Evolutionary conservation across 2,113 vertebrate species (phyloP).

Genomic region (Notiomystis cincta): DNA sequence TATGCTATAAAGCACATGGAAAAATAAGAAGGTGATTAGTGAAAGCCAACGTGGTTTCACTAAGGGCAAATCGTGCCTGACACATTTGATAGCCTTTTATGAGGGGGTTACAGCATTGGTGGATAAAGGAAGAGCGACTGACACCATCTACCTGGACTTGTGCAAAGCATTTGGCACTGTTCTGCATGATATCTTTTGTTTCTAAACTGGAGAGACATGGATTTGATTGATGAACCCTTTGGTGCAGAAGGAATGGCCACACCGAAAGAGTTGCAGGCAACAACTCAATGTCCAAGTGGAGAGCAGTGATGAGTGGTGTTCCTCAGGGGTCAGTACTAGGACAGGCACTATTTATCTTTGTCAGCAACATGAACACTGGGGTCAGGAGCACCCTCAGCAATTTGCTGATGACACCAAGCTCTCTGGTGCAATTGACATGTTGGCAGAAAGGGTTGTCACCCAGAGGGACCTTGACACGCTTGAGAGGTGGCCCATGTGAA

Average conservation of each 20-base stretch:
- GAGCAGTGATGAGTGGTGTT: background rate
- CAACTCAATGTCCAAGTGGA: background rate
- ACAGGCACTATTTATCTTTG: background rate
- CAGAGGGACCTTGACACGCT: background rate
- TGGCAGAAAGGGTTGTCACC: background rate
- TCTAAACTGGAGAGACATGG: background rate
- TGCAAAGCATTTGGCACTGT: background rate
- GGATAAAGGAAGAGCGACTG: background rate
- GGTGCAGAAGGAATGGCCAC: background rate
- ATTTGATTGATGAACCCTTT: background rate
- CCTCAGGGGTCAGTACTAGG: background rate
- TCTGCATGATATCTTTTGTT: background rate
- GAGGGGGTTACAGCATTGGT: background rate
- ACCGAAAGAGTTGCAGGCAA: background rate
- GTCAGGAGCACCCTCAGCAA: rapidly evolving
- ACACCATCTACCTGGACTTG: background rate
- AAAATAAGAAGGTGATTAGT: background rate
- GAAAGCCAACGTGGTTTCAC: background rate
- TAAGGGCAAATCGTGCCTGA: background rate
- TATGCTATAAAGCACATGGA: background rate
- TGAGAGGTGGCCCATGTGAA: background rate
- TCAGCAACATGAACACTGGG: rapidly evolving
- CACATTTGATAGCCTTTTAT: background rate
- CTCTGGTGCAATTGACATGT: background rate
- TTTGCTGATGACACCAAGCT: background rate